These are phyloP conservation scores for Cephus cinctus DNA, from an alignment of 1,140 invertebrate genomes.

Conservation along the genomic window DNA sequence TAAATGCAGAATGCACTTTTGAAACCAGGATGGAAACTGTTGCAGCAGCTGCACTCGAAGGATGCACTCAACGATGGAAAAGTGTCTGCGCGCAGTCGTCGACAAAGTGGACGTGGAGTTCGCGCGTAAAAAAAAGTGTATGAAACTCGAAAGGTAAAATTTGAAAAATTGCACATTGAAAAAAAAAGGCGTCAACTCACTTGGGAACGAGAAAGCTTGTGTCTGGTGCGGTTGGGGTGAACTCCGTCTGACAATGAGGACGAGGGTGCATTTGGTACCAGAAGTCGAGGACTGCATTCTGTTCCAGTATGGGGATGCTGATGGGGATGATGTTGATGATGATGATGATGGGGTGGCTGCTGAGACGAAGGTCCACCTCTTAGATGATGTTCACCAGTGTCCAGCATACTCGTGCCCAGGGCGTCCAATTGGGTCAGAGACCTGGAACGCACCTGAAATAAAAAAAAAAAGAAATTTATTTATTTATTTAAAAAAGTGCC, in stretches of 20 bases:
- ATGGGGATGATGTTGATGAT: constrained; percentile 32
- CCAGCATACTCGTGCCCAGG: constrained; percentile 60
- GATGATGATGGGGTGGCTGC: constrained; percentile 35
- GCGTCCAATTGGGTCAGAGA: constrained; percentile 65
- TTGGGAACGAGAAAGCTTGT: constrained; percentile 64
- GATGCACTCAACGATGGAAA: too few species aligned
- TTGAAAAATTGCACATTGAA: too few species aligned
- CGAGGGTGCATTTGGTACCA: constrained; percentile 43
- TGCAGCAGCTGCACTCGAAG: too few species aligned
- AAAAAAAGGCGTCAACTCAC: too few species aligned
- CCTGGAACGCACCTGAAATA: constrained; percentile 62
- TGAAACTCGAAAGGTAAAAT: too few species aligned
- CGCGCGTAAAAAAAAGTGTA: too few species aligned
- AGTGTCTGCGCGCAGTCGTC: too few species aligned
- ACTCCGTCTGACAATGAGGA: constrained; percentile 39
- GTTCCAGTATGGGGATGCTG: constrained; percentile 17
- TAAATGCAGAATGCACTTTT: too few species aligned
- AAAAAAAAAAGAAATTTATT: constrained; percentile 15
- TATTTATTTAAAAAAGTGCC: too few species aligned
- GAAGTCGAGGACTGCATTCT: constrained; percentile 43
- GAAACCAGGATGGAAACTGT: too few species aligned
- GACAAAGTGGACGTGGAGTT: too few species aligned
- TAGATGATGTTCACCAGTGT: constrained; percentile 46
- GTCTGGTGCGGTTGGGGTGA: constrained; percentile 45
- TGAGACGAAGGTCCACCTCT: constrained; percentile 31